These are phyloP conservation scores for Porites cylindrica DNA, from an alignment of 92 coral and sea anemone species.

Conservation along the genomic window DNA sequence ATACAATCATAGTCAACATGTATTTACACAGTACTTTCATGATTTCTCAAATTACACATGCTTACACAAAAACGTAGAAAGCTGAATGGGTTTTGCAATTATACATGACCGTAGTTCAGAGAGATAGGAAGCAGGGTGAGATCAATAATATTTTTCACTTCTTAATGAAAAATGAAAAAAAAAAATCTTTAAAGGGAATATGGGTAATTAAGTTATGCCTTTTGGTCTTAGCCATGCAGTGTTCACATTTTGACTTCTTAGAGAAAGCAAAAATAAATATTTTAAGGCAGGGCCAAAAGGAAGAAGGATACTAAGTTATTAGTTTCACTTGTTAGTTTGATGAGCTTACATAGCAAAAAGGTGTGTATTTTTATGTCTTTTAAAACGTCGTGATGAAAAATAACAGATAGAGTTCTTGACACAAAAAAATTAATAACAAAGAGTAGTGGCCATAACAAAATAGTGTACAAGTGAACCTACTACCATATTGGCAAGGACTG, in stretches of 20 bases:
- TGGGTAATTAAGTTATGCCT: not conserved
- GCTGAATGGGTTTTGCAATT: not conserved
- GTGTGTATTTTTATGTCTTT: too few species aligned
- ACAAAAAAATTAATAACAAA: too few species aligned
- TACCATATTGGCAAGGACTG: conserved; percentile 48
- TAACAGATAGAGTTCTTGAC: not conserved
- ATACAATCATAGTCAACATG: not conserved
- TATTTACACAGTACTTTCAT: not conserved
- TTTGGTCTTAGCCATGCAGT: not conserved
- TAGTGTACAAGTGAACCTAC: not conserved
- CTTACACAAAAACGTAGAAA: too few species aligned
- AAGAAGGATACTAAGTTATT: too few species aligned
- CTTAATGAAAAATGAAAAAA: not conserved
- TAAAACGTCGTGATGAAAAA: too few species aligned
- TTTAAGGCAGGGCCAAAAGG: too few species aligned
- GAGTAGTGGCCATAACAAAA: not conserved
- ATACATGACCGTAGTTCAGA: too few species aligned
- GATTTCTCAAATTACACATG: not conserved
- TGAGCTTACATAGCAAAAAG: too few species aligned
- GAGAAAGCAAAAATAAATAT: not conserved
- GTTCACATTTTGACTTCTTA: not conserved
- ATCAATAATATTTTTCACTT: not conserved
- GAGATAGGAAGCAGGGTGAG: not conserved
- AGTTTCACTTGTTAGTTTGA: too few species aligned
- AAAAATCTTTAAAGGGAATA: not conserved